Base-by-base conservation (phyloP, 2,113 vertebrate genomes). In the Nothocercus julius region DNA sequence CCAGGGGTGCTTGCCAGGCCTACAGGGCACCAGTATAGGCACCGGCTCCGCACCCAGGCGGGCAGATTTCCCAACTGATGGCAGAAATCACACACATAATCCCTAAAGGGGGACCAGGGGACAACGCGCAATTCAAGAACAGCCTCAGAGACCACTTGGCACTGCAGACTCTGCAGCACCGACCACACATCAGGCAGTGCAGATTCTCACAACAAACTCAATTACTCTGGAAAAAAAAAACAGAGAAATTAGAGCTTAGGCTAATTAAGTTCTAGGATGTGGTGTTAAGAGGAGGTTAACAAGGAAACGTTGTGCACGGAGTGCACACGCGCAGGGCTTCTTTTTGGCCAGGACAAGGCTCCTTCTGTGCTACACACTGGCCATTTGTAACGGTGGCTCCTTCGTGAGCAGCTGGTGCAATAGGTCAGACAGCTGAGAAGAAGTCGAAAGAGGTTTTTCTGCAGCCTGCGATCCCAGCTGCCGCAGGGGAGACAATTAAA, bases 171-270 rank as follows among this genome's bases (percentile, higher is more conserved):
- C 36, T 8, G 7, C 38, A 27, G 59, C 36, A 13, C 34, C 20
- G 20, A 47, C 76, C n/a, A 14, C 76, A 32, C 69, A 2, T 5
- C 66, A 45, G 61, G 67, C 38, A 63, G 16, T 1, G 3, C 22
- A 24, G 36, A n/a, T 17, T 6, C 63, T 19, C 36, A 16, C 1
- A 3, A 5, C 15, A 12, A 7, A 21, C 0, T 0, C 38, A 34
- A 30, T 13, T 17, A 13, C 28, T 7, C n/a, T 1, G 28, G 20
- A 49, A 62, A 40, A 49, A 62, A 40, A 56, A 58, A 24, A 25
- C 27, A 25, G 36, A 22, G 15, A 42, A 78, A 40, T 54, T 22
- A 11, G 3, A 18, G 13, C 24, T 34, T 17, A 14, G 19, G 18
- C 64, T 38, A n/a, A 53, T 66, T 20, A 77, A 77, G 63, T 6